These are phyloP conservation scores for Eolophus roseicapilla DNA, from an alignment of 2,113 vertebrate species.

Conservation along the genomic window DNA sequence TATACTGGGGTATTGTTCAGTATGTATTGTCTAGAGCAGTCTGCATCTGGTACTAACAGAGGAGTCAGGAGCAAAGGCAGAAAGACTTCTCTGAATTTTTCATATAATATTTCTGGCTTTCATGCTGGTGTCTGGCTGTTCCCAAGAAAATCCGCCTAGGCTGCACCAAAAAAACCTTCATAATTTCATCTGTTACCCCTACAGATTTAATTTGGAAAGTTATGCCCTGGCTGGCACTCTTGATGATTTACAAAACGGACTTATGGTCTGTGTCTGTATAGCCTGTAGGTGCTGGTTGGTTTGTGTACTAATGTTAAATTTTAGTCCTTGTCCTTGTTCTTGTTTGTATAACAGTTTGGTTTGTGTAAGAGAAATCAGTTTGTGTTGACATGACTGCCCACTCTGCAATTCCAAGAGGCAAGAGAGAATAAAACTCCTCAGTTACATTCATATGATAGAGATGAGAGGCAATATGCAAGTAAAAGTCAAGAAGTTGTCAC, in stretches of 20 bases:
- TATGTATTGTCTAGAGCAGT: not conserved
- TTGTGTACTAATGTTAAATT: not conserved
- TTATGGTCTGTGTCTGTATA: not conserved
- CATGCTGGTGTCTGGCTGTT: not conserved
- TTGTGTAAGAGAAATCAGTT: not conserved
- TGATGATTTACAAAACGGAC: not conserved
- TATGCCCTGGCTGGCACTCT: rapidly evolving
- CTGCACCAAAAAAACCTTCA: not conserved
- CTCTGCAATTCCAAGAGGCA: not conserved
- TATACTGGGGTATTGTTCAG: rapidly evolving
- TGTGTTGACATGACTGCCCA: not conserved
- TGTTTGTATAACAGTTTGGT: not conserved
- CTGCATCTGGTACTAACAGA: not conserved
- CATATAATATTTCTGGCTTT: not conserved
- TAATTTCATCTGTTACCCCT: not conserved
- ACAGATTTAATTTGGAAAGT: not conserved
- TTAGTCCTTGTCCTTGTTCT: not conserved
- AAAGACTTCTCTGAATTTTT: not conserved
- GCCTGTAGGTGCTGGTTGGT: not conserved
- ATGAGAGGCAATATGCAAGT: not conserved
- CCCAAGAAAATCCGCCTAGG: not conserved
- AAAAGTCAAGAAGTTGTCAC: not conserved
- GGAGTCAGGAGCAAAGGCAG: not conserved
- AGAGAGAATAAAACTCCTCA: not conserved
- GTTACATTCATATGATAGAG: rapidly evolving